Evolutionary conservation across 2,888 invertebrate species (phyloP), one percentile per base, ranked within the genome.

Genomic region (Scelioninae gen. 2): DNA sequence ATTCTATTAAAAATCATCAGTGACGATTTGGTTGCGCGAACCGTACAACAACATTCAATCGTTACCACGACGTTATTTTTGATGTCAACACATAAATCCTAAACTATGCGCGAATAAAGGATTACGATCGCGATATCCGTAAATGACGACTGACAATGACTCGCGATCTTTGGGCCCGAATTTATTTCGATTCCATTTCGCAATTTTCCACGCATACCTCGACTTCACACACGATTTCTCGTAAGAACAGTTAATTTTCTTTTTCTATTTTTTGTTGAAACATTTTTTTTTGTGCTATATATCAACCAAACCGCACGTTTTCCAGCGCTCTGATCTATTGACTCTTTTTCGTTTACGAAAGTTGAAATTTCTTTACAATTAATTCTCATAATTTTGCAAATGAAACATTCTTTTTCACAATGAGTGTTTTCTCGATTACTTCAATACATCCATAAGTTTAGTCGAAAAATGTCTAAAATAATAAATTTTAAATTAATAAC

Each of bases 41-140:
- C 25, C 25, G 25, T 6, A 2, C 13, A 37, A 63, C 35, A 61
- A 41, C 39, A 28, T 33, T 45, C 33, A 33, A 31, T 31, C 15
- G n/a, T 39, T 13, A 19, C 10, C 45, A 5, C 48, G 28, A 37
- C 13, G 31, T 19, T 15, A 15, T 33, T 37, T 63, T 55, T 55
- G 37, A 57, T 65, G 43, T 16, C 53, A 64, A 61, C 50, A 41
- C 45, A 43, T 43, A 35, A 63, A 28, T 18, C 18, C 45, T 64
- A 64, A 55, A 55, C 25, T 57, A 64, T 35, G 4, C 10, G 57
- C 48, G 48, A 65, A 57, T 48, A 48, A 46, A 37, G 7, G 35
- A 33, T 35, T 25, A 13, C 5, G 19, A 15, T 28, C 22, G 41
- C 41, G 4, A 15, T 48, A 16, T 28, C 16, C 10, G 16, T 39